These are phyloP conservation scores for Conger conger DNA, from an alignment of 2,113 vertebrate species.

Conservation along the genomic window DNA sequence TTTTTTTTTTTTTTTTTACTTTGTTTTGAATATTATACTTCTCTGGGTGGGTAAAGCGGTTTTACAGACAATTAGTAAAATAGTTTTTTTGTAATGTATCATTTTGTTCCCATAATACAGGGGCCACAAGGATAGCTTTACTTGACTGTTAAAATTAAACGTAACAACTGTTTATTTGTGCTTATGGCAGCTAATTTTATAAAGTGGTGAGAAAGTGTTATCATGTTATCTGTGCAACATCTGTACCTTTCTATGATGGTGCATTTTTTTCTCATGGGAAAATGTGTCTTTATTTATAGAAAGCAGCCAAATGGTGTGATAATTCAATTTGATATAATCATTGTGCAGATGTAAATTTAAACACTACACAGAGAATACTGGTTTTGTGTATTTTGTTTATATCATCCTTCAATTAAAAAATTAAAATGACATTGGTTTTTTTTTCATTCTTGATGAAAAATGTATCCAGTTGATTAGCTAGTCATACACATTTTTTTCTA, in stretches of 20 bases:
- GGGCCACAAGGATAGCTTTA: background rate
- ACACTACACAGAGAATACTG: background rate
- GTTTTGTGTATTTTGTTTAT: background rate
- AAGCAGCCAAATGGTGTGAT: background rate
- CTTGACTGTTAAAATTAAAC: slow-evolving; percentile 17
- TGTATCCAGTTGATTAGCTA: background rate
- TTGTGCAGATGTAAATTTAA: background rate
- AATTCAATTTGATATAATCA: background rate
- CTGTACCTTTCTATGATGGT: background rate
- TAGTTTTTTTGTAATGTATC: background rate
- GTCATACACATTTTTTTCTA: background rate
- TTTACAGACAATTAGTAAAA: background rate
- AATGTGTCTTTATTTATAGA: background rate
- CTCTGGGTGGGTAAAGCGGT: background rate
- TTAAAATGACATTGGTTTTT: background rate
- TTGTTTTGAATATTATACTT: background rate
- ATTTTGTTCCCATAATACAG: background rate
- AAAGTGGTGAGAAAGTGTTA: background rate
- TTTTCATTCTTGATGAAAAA: background rate
- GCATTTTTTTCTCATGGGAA: background rate
- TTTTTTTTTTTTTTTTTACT: background rate
- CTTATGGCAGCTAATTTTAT: background rate
- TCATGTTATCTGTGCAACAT: background rate
- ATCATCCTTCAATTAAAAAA: background rate
- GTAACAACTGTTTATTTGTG: background rate